Conservation (phyloP, 2,888 invertebrate species). For the Ochropleura leucogaster region DNA sequence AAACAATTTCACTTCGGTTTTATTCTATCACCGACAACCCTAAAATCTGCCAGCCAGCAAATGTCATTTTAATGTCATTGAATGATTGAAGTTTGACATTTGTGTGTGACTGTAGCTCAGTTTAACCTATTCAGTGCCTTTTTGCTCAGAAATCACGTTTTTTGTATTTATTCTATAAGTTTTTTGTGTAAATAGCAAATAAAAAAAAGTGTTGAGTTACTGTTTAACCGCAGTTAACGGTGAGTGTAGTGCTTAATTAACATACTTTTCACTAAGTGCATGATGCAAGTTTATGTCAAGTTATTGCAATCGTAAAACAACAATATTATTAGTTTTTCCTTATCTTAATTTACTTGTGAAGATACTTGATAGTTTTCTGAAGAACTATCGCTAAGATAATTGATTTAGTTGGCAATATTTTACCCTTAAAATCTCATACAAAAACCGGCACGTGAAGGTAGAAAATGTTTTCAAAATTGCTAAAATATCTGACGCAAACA, state of each 20-base stretch:
- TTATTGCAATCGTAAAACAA: constrained; percentile 16
- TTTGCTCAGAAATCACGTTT: constrained; percentile 35
- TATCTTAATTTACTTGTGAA: constrained; percentile 25
- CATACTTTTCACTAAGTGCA: constrained; percentile 2
- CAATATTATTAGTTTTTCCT: constrained; percentile 44
- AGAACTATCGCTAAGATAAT: neutral
- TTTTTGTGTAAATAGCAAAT: constrained; percentile 4
- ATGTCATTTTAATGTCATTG: constrained; percentile 24
- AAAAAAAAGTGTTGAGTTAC: constrained; percentile 5
- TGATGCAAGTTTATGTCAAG: constrained; percentile 26
- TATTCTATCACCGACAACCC: neutral
- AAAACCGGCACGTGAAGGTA: constrained; percentile 26
- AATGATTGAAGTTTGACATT: constrained; percentile 47
- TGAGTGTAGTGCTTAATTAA: constrained; percentile 31
- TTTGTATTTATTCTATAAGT: constrained; percentile 16
- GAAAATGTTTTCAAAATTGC: neutral
- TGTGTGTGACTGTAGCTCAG: constrained; percentile 10
- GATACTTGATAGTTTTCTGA: neutral
- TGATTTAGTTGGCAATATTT: neutral
- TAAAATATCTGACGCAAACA: neutral
- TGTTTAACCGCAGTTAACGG: constrained; percentile 1
- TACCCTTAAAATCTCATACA: neutral
- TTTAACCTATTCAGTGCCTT: constrained; percentile 54
- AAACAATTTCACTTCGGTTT: neutral
- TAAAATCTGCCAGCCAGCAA: neutral